Base-by-base conservation (phyloP, 2,797 vertebrate species). In the Toxotes lorentzi region DNA sequence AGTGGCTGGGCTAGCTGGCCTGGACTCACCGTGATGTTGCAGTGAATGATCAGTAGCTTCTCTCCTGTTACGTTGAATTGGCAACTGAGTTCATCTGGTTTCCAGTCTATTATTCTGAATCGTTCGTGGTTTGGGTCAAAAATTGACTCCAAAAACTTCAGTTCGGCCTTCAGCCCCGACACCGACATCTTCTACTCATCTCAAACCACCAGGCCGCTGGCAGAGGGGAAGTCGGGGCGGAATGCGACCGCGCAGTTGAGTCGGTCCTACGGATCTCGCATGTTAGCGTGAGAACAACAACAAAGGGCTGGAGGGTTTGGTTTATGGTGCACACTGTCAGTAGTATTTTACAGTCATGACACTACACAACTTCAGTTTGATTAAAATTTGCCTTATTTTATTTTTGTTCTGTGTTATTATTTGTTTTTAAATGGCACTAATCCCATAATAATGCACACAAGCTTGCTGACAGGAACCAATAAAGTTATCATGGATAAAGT, bases 141-240 rank as follows among this genome's bases (percentile, higher is more conserved):
- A 84, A 99, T 98, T 86, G 97, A 99, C 95, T 97, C 97, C 88
- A 99, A 88, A 94, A 98, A 97, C 96, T 97, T 97, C 92, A 99
- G 93, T 94, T 99, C 97, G 95, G 97, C 97, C 96, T 98, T 98
- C 93, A 99, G 96, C 96, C 97, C 97, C 94, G 97, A 97, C 90
- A 97, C 97, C 93, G 97, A 98, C 97, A 98, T 98, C 96, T 96
- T 97, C 94, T 95, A 90, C 95, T 96, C 97, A 98, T 98, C 96
- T 96, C 97, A 95, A 91, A 92, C 90, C 93, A 92, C 91, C 93
- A 94, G 95, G 93, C 91, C 95, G 94, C 80, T 93, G 95, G 93
- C 90, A 59, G 90, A 91, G 90, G 90, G 92, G 92, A 93, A 94
- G 90, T 92, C 90, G 58, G 90, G 92, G 90, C 88, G 92, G 92